A percentile compares a stretch with the other conserved stretches of the same genome.
Evolutionary conservation across 1,140 invertebrate species (phyloP).

Genomic region (Plutomurus gul): DNA sequence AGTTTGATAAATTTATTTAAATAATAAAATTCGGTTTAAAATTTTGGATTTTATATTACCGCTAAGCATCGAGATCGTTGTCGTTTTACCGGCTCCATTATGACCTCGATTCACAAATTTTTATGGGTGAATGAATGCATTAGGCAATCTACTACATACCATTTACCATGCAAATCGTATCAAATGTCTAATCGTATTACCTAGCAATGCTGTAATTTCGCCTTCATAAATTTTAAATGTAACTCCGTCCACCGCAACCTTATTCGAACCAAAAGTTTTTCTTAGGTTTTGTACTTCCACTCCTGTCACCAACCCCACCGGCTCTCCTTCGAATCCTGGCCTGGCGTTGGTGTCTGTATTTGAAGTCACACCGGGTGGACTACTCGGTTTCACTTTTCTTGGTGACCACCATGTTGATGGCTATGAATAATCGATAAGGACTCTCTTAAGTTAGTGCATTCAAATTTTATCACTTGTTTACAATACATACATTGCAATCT

Average conservation of each 20-base stretch:
- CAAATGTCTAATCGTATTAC: too few relatives aligned
- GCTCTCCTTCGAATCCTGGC: conserved; percentile 43
- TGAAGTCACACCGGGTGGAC: not conserved
- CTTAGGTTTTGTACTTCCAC: conserved; percentile 36
- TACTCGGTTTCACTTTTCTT: not conserved
- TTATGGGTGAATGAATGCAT: too few relatives aligned
- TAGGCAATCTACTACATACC: too few relatives aligned
- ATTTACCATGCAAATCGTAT: too few relatives aligned
- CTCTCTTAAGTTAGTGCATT: too few relatives aligned
- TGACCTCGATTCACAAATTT: too few relatives aligned
- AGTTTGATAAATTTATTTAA: too few relatives aligned
- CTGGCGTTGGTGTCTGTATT: not conserved
- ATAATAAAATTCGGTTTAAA: too few relatives aligned
- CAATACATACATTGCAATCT: too few relatives aligned
- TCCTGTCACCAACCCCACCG: conserved; percentile 6
- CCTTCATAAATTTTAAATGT: conserved; percentile 63
- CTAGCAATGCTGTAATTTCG: conserved; percentile 66
- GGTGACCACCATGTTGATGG: conserved; percentile 27
- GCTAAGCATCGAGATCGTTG: conserved; percentile 78
- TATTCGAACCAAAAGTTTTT: conserved; percentile 41
- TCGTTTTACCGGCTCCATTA: conserved; percentile 82
- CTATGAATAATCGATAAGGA: not conserved
- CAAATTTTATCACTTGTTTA: too few relatives aligned
- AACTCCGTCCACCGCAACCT: conserved; percentile 63
- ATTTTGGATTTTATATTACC: conserved; percentile 54